Conservation (phyloP, 2,797 vertebrate genomes). For the Pelodytes ibericus region DNA sequence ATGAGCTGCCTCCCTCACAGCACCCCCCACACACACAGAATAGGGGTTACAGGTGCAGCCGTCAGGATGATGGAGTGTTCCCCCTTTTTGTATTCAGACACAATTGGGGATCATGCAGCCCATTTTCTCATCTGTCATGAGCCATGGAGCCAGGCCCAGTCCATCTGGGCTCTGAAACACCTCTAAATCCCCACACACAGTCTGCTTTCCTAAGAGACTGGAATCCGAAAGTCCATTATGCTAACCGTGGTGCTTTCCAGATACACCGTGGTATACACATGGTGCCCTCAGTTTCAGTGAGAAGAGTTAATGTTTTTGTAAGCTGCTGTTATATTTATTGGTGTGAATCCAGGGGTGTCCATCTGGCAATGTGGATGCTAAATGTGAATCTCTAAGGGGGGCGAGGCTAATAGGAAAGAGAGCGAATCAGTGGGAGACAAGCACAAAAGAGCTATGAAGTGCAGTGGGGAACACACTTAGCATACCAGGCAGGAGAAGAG, state of each 20-base stretch:
- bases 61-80: slow-evolving; percentile 46
- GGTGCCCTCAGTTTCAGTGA: neutral
- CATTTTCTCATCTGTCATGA: slow-evolving; percentile 43
- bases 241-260: slow-evolving; percentile 19
- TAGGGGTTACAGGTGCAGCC: slow-evolving; percentile 28
- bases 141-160: slow-evolving; percentile 16
- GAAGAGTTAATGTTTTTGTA: slow-evolving; percentile 44
- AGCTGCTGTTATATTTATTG: slow-evolving; percentile 35
- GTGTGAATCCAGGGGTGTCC: slow-evolving; percentile 35
- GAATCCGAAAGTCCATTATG: slow-evolving; percentile 3
- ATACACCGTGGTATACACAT: slow-evolving; percentile 28
- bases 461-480: neutral
- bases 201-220: slow-evolving; percentile 34
- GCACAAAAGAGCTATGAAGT: neutral
- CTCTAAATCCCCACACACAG: slow-evolving; percentile 24
- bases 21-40: slow-evolving; percentile 21
- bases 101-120: slow-evolving; percentile 38
- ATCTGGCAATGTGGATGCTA: slow-evolving; percentile 4
- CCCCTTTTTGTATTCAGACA: slow-evolving; percentile 40
- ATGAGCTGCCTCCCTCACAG: slow-evolving; percentile 8
- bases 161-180: slow-evolving; percentile 45
- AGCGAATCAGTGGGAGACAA: neutral
- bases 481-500: neutral
- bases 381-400: neutral
- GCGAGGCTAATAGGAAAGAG: slow-evolving; percentile 7